Conservation (phyloP, 2,113 vertebrate genomes). For the Camelus dromedarius region DNA sequence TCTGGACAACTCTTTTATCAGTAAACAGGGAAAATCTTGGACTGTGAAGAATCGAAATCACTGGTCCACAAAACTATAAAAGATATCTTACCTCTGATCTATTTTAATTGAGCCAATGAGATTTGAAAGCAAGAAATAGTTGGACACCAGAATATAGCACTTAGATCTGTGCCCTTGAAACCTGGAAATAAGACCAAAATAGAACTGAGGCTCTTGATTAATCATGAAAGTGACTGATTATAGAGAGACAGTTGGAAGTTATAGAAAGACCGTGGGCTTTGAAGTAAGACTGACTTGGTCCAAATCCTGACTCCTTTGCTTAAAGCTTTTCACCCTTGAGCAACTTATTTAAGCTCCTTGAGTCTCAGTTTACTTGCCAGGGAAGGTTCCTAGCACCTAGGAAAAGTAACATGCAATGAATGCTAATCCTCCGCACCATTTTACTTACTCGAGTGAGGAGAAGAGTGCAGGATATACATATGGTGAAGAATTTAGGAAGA, state of each 20-base stretch:
- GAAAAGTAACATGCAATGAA: neutral
- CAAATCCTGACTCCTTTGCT: neutral
- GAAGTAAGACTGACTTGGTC: neutral
- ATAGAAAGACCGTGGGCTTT: neutral
- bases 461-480: neutral
- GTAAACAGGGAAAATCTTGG: neutral
- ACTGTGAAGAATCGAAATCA: neutral
- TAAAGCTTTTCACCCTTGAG: neutral
- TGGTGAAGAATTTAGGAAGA: neutral
- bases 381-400: neutral
- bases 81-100: neutral
- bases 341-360: neutral
- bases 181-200: neutral
- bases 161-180: neutral
- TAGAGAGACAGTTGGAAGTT: neutral
- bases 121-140: conserved; percentile 43
- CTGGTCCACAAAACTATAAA: neutral
- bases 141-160: neutral
- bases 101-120: conserved; percentile 25
- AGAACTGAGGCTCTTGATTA: neutral
- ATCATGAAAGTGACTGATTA: neutral
- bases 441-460: neutral
- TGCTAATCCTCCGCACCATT: neutral
- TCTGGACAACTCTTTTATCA: neutral
- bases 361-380: neutral